These are phyloP conservation scores for Alligator mississippiensis DNA, from an alignment of 2,113 vertebrate species.

Conservation along the genomic window DNA sequence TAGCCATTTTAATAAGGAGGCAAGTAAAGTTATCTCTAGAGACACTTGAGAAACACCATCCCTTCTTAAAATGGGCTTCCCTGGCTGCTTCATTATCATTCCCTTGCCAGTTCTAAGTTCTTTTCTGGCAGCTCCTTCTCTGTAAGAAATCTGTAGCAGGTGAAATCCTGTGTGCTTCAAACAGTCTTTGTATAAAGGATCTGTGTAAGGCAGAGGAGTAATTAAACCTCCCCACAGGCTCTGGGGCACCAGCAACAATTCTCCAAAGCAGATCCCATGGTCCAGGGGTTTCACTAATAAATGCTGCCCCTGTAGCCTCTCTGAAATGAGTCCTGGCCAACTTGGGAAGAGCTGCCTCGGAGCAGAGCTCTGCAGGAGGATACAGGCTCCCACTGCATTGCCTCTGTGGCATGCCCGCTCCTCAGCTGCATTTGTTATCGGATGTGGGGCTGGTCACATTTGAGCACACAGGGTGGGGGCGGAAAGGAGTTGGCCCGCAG, in stretches of 20 bases:
- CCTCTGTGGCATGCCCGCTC: background rate
- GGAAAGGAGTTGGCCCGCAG: rapidly evolving
- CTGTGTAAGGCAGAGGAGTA: background rate
- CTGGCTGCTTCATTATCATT: conserved; percentile 37
- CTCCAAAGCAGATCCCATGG: background rate
- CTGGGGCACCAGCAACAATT: background rate
- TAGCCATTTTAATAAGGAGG: background rate
- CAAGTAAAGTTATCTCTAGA: conserved; percentile 9
- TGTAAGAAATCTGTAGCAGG: conserved; percentile 35
- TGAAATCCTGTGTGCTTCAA: background rate
- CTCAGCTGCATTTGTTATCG: background rate
- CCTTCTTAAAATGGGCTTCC: conserved; percentile 29
- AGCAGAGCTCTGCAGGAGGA: background rate
- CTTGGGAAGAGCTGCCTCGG: background rate
- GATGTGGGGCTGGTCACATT: rapidly evolving
- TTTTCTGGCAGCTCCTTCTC: conserved; percentile 37
- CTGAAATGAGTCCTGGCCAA: background rate
- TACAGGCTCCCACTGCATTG: background rate
- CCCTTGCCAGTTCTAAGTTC: background rate
- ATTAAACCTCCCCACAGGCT: background rate
- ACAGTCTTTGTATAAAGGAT: background rate
- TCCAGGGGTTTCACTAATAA: rapidly evolving
- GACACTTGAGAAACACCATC: conserved; percentile 31
- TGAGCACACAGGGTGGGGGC: too few species aligned
- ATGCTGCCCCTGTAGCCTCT: background rate